Evolutionary conservation across 2,888 invertebrate genomes (phyloP), one percentile per base, ranked within the genome.

Genomic region (Trissonchulus sp.): DNA sequence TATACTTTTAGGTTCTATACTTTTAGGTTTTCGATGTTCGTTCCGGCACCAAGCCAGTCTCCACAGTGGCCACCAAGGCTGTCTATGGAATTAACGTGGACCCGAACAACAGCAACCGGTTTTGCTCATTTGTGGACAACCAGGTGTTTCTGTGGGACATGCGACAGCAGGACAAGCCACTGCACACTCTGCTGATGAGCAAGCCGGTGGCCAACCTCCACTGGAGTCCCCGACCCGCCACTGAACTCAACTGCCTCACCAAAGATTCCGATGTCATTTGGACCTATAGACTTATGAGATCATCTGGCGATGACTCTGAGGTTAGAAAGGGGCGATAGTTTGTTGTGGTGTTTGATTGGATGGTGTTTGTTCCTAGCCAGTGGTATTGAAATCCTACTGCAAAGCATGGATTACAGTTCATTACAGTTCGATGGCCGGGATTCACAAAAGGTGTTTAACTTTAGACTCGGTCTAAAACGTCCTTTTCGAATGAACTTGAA

Each of bases 81-180:
- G 93, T 94, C 60, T 90, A 90, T 85, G 94, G 93, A 69, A 88
- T 93, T 28, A 89, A 90, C 76, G 90, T 93, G 0, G 92, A 94
- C 85, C 91, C 92, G 1, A 89, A 90, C 83, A 90, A 89, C 82
- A 90, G 91, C 80, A 89, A 90, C 85, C 90, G 93, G 85, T 84
- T 95, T 30, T 93, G 94, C 74, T 93, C 94, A 63, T 93, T 90
- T 77, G 77, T 77, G 37, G 85, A 85, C 28, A 76, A 74, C 30
- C 72, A 73, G 3, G 8, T 74, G 23, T n/a, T 28, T 33, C 18
- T 74, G 2, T 74, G 74, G 74, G 74, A 74, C 37, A 15, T 74
- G 3, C 74, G 74, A 34, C n/a, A 15, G 2, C 28, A 31, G 23
- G 74, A 74, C 2, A 74, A 74, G 28, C 72, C 31, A n/a, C 23